A percentile compares a stretch with the other conserved stretches of the same genome.
Conservation (phyloP, 1,140 invertebrate genomes). For the Rhagoletis zephyria region DNA sequence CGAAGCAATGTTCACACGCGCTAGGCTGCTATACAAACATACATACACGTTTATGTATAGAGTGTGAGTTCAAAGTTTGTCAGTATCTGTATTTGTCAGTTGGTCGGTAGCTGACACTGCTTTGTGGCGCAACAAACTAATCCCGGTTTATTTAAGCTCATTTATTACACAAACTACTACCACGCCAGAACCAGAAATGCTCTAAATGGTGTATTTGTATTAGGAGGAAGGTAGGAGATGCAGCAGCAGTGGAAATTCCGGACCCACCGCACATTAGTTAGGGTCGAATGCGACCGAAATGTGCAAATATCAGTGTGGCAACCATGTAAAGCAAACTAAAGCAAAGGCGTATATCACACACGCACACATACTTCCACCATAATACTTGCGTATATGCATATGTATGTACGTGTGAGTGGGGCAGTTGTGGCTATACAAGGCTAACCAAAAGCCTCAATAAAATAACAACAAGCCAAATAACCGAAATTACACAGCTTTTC, state of each 20-base stretch:
- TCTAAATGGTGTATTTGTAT: background rate
- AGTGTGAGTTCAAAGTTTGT: background rate
- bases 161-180: background rate
- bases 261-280: conserved; percentile 25
- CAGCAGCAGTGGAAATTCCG: background rate
- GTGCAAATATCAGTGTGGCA: background rate
- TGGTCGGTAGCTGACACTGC: background rate
- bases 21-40: background rate
- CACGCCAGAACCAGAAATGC: background rate
- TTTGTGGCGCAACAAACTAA: conserved; percentile 34
- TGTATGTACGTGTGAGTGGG: background rate
- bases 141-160: conserved; percentile 42
- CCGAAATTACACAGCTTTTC: background rate
- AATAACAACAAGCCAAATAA: background rate
- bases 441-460: background rate
- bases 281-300: background rate
- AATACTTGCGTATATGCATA: background rate
- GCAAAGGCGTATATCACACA: no score
- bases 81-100: background rate
- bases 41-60: background rate
- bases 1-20: background rate
- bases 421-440: conserved; percentile 25
- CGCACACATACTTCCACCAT: background rate
- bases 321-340: background rate
- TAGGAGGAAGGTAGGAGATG: background rate